phyloP scores from a whole-genome alignment of 2,797 vertebrate genomes.

The Crocodylus rhombifer region DNA sequence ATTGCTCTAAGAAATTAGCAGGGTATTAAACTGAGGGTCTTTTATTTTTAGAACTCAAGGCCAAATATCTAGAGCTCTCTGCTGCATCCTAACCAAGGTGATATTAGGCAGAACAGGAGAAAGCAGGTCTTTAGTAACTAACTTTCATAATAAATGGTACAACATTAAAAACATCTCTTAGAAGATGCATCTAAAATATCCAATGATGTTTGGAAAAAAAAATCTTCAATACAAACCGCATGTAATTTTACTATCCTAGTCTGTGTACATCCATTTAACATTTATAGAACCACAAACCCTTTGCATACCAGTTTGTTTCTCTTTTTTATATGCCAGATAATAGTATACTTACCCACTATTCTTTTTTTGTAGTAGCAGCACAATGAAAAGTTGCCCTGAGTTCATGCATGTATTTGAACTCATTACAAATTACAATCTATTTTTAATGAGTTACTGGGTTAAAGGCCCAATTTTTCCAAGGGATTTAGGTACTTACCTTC shows the following conservation, averaged over 20 bases:
- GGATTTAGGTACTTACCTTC: neutral
- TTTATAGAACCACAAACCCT: neutral
- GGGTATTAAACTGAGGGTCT: rapidly evolving
- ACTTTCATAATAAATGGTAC: no score
- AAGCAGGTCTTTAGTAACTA: neutral
- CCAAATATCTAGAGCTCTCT: rapidly evolving
- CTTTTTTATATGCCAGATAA: rapidly evolving
- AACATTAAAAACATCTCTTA: neutral
- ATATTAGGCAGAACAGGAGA: rapidly evolving
- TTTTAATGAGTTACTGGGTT: neutral
- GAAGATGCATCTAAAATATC: neutral
- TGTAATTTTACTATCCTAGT: neutral
- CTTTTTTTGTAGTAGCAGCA: neutral
- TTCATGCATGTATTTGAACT: rapidly evolving
- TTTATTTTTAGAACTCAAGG: rapidly evolving
- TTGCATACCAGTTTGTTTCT: rapidly evolving
- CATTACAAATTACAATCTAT: neutral
- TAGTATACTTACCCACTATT: rapidly evolving
- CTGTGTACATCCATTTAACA: neutral
- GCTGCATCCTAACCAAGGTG: neutral
- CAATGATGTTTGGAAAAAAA: neutral
- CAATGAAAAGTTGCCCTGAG: neutral
- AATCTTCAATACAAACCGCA: rapidly evolving
- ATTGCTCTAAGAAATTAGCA: rapidly evolving
- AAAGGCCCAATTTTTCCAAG: neutral